phyloP scores from a whole-genome alignment of 2,113 vertebrate genomes.

The Passer montanus region DNA sequence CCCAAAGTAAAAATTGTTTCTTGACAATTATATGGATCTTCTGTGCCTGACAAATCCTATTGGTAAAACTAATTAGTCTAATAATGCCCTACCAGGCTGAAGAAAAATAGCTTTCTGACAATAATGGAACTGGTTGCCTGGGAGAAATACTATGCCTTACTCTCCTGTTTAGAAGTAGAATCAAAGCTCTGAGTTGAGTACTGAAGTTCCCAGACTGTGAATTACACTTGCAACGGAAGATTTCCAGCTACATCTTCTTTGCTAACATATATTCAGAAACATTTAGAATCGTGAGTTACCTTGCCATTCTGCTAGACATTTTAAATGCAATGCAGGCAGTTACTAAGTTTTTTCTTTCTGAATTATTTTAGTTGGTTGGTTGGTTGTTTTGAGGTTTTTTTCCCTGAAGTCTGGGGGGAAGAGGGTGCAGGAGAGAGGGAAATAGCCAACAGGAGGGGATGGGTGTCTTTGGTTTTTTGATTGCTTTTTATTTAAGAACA shows the following conservation, averaged over 20 bases:
- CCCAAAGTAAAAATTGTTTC: neutral
- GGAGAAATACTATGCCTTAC: neutral
- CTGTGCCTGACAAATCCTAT: neutral
- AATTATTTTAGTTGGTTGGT: neutral
- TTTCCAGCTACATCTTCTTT: neutral
- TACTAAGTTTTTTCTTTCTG: neutral
- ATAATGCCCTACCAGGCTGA: neutral
- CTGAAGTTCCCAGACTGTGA: neutral
- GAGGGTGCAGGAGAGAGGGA: accelerated
- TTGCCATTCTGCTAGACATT: neutral
- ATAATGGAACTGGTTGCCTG: neutral
- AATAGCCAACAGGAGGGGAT: accelerated
- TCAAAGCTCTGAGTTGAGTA: neutral
- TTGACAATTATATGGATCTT: neutral
- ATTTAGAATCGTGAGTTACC: neutral
- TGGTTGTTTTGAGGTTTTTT: accelerated
- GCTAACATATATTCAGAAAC: neutral
- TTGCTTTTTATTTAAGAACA: neutral
- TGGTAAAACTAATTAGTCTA: neutral
- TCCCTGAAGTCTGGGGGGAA: accelerated
- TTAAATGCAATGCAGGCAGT: neutral
- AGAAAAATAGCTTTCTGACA: neutral
- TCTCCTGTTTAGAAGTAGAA: neutral
- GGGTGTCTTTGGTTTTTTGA: neutral
- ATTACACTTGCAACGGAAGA: neutral